Evolutionary conservation across 2,113 vertebrate species (phyloP).

Genomic region (Callospermophilus lateralis): DNA sequence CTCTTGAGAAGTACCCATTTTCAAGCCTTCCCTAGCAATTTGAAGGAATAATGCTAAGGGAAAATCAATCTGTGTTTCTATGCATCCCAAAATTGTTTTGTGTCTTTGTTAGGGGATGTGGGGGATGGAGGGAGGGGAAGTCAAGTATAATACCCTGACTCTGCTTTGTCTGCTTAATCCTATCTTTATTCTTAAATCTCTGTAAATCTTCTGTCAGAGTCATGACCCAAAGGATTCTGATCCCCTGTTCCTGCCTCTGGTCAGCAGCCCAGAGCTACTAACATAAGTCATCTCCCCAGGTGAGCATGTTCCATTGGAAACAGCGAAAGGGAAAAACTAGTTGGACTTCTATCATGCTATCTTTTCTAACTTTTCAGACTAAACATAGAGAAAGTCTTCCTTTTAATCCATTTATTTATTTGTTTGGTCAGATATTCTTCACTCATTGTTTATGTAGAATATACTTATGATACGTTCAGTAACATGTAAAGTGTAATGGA

Average conservation of each 20-base stretch:
- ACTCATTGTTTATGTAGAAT: conserved; percentile 1
- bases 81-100: background rate
- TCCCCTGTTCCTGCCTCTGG: background rate
- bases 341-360: background rate
- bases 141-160: background rate
- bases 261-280: background rate
- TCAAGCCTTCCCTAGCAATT: background rate
- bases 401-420: conserved; percentile 23
- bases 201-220: conserved; percentile 31
- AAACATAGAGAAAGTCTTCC: background rate
- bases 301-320: conserved; percentile 32
- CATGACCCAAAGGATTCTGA: background rate
- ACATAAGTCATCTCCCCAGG: background rate
- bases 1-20: conserved; percentile 20
- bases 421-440: background rate
- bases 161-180: conserved; percentile 3
- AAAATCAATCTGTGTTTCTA: conserved; percentile 35
- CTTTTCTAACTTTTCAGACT: background rate
- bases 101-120: background rate
- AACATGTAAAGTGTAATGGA: background rate
- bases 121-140: background rate
- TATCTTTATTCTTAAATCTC: conserved; percentile 29
- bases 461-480: background rate
- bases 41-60: background rate
- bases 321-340: background rate